These are phyloP conservation scores for Cydia strobilella DNA, from an alignment of 1,140 invertebrate genomes.

Conservation along the genomic window DNA sequence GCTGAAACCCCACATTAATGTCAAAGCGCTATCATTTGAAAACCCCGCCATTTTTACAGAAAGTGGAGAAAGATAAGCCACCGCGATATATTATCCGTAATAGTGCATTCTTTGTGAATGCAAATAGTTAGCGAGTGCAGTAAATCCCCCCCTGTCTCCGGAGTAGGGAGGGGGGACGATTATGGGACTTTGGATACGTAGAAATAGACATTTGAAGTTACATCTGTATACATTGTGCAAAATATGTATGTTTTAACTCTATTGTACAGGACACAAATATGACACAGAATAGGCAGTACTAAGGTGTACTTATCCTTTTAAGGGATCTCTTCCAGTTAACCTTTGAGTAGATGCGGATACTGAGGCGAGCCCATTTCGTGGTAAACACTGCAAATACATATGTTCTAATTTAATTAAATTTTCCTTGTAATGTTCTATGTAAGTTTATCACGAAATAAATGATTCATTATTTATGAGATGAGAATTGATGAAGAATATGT, in stretches of 20 bases:
- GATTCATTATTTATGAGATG: too few species aligned
- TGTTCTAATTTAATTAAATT: too few species aligned
- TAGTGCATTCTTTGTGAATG: slow-evolving; percentile 26
- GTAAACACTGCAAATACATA: too few species aligned
- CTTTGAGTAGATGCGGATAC: too few species aligned
- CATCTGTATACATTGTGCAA: neutral
- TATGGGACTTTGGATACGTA: slow-evolving; percentile 4
- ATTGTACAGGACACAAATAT: neutral
- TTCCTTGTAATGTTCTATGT: too few species aligned
- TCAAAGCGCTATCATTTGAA: slow-evolving; percentile 23
- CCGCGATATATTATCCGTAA: slow-evolving; percentile 25
- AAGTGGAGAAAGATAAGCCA: neutral
- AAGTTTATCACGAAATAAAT: too few species aligned
- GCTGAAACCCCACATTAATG: neutral
- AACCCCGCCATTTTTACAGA: slow-evolving; percentile 14
- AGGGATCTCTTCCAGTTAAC: too few species aligned
- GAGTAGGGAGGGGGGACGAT: slow-evolving; percentile 7
- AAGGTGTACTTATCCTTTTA: too few species aligned
- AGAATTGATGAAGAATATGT: neutral
- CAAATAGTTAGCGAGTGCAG: slow-evolving; percentile 17
- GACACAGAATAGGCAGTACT: too few species aligned
- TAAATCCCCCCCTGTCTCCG: slow-evolving; percentile 26
- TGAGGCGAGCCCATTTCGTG: too few species aligned
- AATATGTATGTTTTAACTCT: neutral
- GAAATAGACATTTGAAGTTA: neutral